Evolutionary conservation across 2,797 vertebrate genomes (phyloP), one percentile per base, ranked within the genome.

Genomic region (Ataeniobius toweri): DNA sequence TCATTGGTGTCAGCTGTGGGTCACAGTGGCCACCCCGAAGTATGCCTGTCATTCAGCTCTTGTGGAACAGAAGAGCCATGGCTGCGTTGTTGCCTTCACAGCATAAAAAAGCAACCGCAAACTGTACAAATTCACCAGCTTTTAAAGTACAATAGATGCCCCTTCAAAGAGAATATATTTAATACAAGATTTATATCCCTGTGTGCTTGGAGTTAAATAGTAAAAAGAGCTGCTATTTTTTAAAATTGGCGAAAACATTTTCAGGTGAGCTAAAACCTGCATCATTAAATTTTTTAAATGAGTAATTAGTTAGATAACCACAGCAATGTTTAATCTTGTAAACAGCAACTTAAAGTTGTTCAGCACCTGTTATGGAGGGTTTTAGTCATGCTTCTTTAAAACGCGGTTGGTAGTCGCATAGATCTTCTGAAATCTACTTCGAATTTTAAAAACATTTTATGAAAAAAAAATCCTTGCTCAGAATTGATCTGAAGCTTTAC

Each of bases 1-100:
- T 95, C 94, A 94, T 89, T 14, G 74, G 82, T 92, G 94, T 93
- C 93, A 92, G 91, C 84, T 73, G 82, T 20, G 65, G 93, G 93
- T 94, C 92, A 92, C 80, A 48, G 36, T 55, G 80, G 85, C 78
- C 80, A 82, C 84, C 89, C 75, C 55, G 78, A 79, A 83, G 78
- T 58, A 73, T 6, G 73, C 74, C 76, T 86, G 85, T 89, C 76
- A 77, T 79, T 73, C 16, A 73, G 74, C 44, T 28, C 65, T 70
- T 7, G 63, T 67, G 53, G 74, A 74, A 78, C 73, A 77, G n/a
- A 59, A 59, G 31, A 80, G 48, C 41, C 58, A 72, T 0, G 10
- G 74, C 61, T 22, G 39, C 16, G 70, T 56, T n/a, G 39, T 41
- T 14, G 20, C 28, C 71, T 55, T 83, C 31, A 46, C 26, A 67